These are phyloP conservation scores for Monodelphis domestica DNA, from an alignment of 2,797 vertebrate species.

Conservation along the genomic window DNA sequence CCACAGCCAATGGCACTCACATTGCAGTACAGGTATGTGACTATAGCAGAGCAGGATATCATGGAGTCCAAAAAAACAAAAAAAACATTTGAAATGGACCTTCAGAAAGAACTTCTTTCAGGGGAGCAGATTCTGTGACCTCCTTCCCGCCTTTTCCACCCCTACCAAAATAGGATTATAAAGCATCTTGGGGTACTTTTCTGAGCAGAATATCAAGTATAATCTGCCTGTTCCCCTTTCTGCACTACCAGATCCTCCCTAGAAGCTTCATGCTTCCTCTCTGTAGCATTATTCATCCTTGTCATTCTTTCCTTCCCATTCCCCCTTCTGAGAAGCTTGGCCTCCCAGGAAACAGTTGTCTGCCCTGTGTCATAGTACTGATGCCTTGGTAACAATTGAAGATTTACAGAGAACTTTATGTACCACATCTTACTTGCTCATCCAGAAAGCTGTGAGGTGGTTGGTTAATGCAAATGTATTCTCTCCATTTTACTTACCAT, in stretches of 20 bases:
- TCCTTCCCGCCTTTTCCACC: neutral
- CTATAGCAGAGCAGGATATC: neutral
- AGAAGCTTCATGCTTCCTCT: neutral
- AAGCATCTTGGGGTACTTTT: neutral
- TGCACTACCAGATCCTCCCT: neutral
- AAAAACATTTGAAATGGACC: neutral
- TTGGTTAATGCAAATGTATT: neutral
- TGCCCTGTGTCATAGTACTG: neutral
- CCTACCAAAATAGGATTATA: neutral
- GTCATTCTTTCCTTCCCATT: neutral
- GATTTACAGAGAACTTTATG: neutral
- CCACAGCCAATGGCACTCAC: constrained; percentile 84
- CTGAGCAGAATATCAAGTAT: neutral
- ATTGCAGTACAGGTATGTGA: constrained; percentile 87
- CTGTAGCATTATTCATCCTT: neutral
- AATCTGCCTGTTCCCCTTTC: neutral
- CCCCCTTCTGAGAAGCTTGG: neutral
- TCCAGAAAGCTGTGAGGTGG: neutral
- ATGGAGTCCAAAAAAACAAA: neutral
- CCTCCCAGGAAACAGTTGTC: neutral
- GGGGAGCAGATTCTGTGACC: neutral
- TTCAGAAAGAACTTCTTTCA: constrained; percentile 11
- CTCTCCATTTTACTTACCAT: neutral
- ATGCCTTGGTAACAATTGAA: too few species aligned
- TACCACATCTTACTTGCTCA: neutral